These are phyloP conservation scores for Gallinago undulata DNA, from an alignment of 2,113 vertebrate genomes.

Conservation along the genomic window DNA sequence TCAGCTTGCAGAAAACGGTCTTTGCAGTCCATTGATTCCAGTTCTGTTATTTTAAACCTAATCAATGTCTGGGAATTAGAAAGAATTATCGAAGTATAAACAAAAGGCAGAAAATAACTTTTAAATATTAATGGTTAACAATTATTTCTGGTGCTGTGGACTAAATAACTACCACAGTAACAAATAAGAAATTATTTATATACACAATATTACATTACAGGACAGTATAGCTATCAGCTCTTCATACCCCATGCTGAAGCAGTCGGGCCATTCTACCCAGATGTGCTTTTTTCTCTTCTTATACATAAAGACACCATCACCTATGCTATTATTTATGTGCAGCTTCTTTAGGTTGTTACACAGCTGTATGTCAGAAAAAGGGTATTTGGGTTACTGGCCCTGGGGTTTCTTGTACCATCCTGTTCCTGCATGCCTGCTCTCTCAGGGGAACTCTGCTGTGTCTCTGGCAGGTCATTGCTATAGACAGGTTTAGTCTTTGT, in stretches of 20 bases:
- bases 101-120: background rate
- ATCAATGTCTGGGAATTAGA: background rate
- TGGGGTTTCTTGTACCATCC: no score
- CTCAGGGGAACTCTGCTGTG: background rate
- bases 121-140: background rate
- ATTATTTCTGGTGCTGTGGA: background rate
- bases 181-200: background rate
- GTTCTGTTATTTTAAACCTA: background rate
- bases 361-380: background rate
- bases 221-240: background rate
- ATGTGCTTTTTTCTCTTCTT: background rate
- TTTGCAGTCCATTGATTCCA: background rate
- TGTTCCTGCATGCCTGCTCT: rapidly evolving
- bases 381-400: background rate
- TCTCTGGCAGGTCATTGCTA: background rate
- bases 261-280: background rate
- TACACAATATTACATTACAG: background rate
- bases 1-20: background rate
- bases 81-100: background rate
- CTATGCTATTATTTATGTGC: background rate
- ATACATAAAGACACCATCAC: background rate
- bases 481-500: background rate
- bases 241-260: rapidly evolving
- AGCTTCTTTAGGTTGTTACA: background rate
- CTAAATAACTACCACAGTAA: background rate